Evolutionary conservation across 2,797 vertebrate genomes (phyloP).

Genomic region (Anabacerthia variegaticeps): DNA sequence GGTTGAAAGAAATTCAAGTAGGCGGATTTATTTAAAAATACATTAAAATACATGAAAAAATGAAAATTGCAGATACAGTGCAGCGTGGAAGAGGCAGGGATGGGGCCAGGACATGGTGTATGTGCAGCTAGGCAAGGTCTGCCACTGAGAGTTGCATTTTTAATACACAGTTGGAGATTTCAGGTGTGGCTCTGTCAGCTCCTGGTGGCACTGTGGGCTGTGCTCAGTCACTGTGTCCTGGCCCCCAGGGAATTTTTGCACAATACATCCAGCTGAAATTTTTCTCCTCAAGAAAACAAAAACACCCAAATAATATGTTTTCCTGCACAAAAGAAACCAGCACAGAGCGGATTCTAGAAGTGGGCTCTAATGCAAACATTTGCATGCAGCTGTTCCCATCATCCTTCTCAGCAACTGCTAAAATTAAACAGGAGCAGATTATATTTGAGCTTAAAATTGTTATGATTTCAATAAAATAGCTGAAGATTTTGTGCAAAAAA

Average conservation of each 20-base stretch:
- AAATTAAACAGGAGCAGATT: background rate
- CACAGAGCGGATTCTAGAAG: background rate
- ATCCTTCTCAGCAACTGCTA: background rate
- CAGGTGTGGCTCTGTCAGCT: rapidly evolving
- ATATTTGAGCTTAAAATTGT: background rate
- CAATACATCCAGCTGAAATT: background rate
- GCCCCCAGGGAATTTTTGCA: background rate
- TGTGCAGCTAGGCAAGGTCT: rapidly evolving
- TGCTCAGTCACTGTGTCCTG: rapidly evolving
- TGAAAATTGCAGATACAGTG: rapidly evolving
- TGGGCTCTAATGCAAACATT: background rate
- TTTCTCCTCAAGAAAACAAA: background rate
- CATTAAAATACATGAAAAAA: background rate
- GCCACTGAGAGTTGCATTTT: background rate
- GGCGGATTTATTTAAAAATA: background rate
- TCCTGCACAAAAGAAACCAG: background rate
- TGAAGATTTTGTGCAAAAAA: background rate
- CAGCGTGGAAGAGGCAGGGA: background rate
- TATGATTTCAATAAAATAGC: background rate
- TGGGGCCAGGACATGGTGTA: rapidly evolving
- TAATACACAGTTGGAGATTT: rapidly evolving
- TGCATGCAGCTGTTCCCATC: background rate
- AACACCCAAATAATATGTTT: background rate
- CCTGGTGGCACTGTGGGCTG: rapidly evolving
- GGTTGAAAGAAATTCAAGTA: background rate